Evolutionary conservation across 2,113 vertebrate species (phyloP).

Genomic region (Rhinolophus sinicus): DNA sequence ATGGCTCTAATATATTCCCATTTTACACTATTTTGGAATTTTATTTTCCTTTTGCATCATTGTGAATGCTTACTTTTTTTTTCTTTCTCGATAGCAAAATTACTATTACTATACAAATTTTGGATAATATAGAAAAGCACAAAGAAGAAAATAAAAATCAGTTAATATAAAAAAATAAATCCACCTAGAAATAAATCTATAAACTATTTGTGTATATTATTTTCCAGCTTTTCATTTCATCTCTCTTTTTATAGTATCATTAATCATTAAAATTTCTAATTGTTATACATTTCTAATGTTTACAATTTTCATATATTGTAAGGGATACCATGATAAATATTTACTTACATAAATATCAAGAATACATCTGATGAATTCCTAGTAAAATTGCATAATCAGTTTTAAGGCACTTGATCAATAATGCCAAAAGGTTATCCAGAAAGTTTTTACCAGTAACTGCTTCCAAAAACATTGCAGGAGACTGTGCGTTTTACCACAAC

Average conservation of each 20-base stretch:
- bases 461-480: neutral
- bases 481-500: neutral
- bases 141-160: slow-evolving; percentile 31
- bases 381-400: neutral
- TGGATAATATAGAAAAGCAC: neutral
- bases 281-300: neutral
- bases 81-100: neutral
- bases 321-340: neutral
- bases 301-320: neutral
- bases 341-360: neutral
- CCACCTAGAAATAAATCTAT: neutral
- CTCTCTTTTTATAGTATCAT: neutral
- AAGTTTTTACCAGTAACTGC: neutral
- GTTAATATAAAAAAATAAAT: neutral
- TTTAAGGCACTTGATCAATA: neutral
- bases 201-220: neutral
- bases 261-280: neutral
- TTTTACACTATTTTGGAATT: neutral
- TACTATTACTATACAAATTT: neutral
- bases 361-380: neutral
- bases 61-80: neutral
- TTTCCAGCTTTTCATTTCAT: neutral
- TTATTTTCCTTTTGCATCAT: neutral
- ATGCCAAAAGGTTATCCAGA: neutral
- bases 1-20: neutral